Percentiles rank a stretch among this genome's conserved stretches.
phyloP scores from a whole-genome alignment of 2,113 vertebrate genomes.

The Podilymbus podiceps region DNA sequence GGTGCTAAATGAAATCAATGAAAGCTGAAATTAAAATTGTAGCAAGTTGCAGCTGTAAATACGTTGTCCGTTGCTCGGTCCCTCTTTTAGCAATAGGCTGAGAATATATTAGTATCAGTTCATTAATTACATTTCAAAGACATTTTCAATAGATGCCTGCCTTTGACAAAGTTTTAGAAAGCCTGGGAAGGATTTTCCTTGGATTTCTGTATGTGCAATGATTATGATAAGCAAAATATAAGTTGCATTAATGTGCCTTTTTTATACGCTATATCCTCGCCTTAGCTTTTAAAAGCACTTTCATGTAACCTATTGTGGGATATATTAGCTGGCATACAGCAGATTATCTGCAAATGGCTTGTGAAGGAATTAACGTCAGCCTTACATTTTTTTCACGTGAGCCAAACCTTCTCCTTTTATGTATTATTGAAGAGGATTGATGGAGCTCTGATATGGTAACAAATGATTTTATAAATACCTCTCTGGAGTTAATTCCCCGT shows the following conservation, averaged over 20 bases:
- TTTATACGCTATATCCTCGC: neutral
- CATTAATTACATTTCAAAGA: conserved; percentile 11
- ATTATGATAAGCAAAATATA: neutral
- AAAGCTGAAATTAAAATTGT: conserved; percentile 70
- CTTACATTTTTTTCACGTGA: neutral
- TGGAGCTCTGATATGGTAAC: conserved; percentile 31
- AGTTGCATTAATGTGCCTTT: neutral
- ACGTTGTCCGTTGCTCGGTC: neutral
- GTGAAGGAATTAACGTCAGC: conserved; percentile 22
- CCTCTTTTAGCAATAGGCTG: neutral
- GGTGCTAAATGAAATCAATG: conserved; percentile 72
- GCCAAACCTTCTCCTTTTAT: conserved; percentile 44
- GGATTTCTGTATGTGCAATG: neutral
- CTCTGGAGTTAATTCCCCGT: neutral
- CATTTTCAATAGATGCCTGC: neutral
- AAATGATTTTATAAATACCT: conserved; percentile 31
- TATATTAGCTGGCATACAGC: neutral
- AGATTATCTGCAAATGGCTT: conserved; percentile 19
- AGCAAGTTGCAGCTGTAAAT: conserved; percentile 49
- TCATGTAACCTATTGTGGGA: neutral
- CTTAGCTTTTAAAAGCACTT: conserved; percentile 11
- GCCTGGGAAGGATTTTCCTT: neutral
- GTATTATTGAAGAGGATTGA: conserved; percentile 54
- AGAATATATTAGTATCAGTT: neutral
- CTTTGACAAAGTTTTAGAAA: neutral